Conservation (phyloP, 2,888 invertebrate species). For the Drosophila glabriapex region DNA sequence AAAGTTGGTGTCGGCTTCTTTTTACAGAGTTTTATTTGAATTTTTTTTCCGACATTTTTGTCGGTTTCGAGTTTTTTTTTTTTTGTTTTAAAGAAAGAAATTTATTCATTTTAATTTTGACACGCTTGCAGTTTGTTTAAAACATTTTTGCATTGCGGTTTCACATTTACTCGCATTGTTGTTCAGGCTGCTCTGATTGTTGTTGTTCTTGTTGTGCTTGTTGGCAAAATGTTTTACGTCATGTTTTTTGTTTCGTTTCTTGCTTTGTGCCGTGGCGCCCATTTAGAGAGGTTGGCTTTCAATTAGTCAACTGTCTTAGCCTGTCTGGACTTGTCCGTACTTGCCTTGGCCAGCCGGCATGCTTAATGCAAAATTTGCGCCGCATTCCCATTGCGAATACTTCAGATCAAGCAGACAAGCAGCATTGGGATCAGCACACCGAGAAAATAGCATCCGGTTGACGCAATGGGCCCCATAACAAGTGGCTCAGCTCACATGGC, state of each 20-base stretch:
- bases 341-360: slow-evolving; percentile 20
- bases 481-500: slow-evolving; percentile 24
- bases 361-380: slow-evolving; percentile 28
- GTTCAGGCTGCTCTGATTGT: slow-evolving; percentile 16
- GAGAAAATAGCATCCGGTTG: neutral
- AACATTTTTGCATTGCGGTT: slow-evolving; percentile 59
- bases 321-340: slow-evolving; percentile 11
- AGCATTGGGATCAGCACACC: neutral
- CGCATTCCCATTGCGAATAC: slow-evolving; percentile 16
- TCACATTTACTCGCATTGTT: slow-evolving; percentile 58
- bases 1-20: slow-evolving; percentile 48
- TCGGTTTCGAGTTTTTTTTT: slow-evolving; percentile 2
- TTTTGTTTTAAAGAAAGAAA: slow-evolving; percentile 54
- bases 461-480: slow-evolving; percentile 14
- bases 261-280: slow-evolving; percentile 23
- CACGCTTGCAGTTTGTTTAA: slow-evolving; percentile 73
- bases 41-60: slow-evolving; percentile 14
- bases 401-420: slow-evolving; percentile 16
- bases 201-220: slow-evolving; percentile 24
- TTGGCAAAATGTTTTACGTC: slow-evolving; percentile 70
- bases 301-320: slow-evolving; percentile 54
- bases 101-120: slow-evolving; percentile 74
- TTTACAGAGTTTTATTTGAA: slow-evolving; percentile 33
- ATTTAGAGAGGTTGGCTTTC: slow-evolving; percentile 53
- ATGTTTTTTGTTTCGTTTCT: slow-evolving; percentile 40